Base-by-base conservation (phyloP, 2,113 vertebrate genomes). In the Festucalex cinctus region DNA sequence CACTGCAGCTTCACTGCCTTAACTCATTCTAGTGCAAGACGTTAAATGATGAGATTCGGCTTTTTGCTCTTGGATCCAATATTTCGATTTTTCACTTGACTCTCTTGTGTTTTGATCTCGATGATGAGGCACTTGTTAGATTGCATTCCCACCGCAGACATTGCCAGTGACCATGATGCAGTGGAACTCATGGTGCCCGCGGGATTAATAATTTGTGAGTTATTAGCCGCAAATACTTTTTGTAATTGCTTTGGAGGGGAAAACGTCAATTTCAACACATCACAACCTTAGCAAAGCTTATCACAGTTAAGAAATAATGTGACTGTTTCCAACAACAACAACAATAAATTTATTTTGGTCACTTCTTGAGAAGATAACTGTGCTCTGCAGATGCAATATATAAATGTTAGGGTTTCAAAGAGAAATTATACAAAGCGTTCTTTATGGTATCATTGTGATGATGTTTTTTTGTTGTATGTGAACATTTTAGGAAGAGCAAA, bases 21-120 rank as follows among this genome's bases (percentile, higher is more conserved):
- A 6, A 16, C 24, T 46, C 14, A 19, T 70, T 68, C 57, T 39
- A 57, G 64, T 71, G 35, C 57, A 68, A 78, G 48, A 65, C 16
- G 26, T 56, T 3, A 6, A 26, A 57, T 3, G 54, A 39, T 32
- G 20, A 5, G 3, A 59, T 37, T 19, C 8, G n/a, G 32, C 14
- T 36, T 1, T n/a, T 35, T 59, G 32, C 19, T 20, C 57, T 59
- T 20, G 35, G 35, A 60, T 13, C 20, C 36, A 9, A 39, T 16
- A 26, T 9, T 5, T 54, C 5, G 59, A 61, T 10, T 41, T 28
- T 57, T 16, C 19, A 32, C 26, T 16, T 57, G 13, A 57, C 6
- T 32, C 51, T 14, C 12, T 54, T 54, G 14, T 32, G 54, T 32
- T 57, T 32, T 32, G 54, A 57, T 32, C 32, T 2, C 6, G 14